Base-by-base conservation (phyloP, 1,140 invertebrate species). In the Goniozus legneri region DNA sequence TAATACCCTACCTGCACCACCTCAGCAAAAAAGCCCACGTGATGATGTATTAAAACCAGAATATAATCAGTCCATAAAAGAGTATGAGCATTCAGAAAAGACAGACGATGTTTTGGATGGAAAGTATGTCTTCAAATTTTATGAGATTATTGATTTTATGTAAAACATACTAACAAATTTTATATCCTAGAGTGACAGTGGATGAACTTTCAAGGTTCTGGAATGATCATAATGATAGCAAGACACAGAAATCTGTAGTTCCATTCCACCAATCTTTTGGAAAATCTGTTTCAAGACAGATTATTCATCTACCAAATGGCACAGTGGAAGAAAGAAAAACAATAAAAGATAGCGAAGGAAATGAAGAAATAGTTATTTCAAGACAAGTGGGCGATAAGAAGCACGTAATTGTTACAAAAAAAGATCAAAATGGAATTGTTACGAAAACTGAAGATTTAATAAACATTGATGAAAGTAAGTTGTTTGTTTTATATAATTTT, bases 71-170 rank as follows among this genome's bases (percentile, higher is more conserved):
- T 40, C 49, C 22, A 42, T 49, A 37, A 16, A 56, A 36, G 38
- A 27, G 8, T 27, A 52, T 31, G 8, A 56, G 30, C 44, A 60
- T 8, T 22, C n/a, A 39, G 6, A 33, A 10, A 74, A 71, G 58
- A 27, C 54, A 18, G 80, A 81, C 63, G 46, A 52, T 36, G 75
- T 77, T 63, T 50, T 81, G 22, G 79, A 81, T 71, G 76, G 74
- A 70, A 73, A 73, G 78, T 80, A 69, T 60, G 75, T 50, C 18
- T 38, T 34, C 12, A 38, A 48, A 42, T 43, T 13, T 21, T 34
- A 33, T 50, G 13, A 42, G 30, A 20, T 34, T 18, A 43, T 39
- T 36, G 12, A 46, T 44, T 47, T 54, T 49, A 8, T 43, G 3
- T 40, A 43, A 8, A 34, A 34, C 27, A 41, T 10, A 47, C 42